Base-by-base conservation (phyloP, 1,140 invertebrate genomes). In the Solenopsis fugax region DNA sequence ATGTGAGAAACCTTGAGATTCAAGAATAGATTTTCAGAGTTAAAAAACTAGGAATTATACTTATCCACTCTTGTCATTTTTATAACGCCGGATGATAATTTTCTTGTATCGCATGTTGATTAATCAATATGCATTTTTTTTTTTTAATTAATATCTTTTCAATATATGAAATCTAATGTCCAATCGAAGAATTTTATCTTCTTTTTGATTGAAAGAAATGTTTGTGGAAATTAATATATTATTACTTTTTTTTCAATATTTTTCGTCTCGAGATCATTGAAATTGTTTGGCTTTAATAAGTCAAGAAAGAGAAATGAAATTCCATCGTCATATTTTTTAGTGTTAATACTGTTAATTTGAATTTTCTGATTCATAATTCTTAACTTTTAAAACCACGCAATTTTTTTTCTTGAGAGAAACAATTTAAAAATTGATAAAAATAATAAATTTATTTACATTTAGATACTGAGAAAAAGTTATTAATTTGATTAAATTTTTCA, bases 211-310 rank as follows among this genome's bases (percentile, higher is more conserved):
- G 4, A 18, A 13, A 21, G 45, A 67, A 29, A 41, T 60, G 29
- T 67, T 67, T 21, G 45, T 45, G 5, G n/a, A 67, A 67, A 67
- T 67, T 45, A 67, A 67, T 67, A 41, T 67, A n/a, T 21, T 65
- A 4, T 41, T n/a, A 21, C 21, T 65, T 21, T 67, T 21, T 41
- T 21, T 21, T 3, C 12, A 41, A 21, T 67, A 41, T 21, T 67
- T 67, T 41, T 12, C 0, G 0, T 41, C 9, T 41, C 13, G 10
- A 65, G 18, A 37, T 10, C 6, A 64, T 6, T 34, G 16, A 16
- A n/a, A 21, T n/a, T n/a, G n/a, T n/a, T n/a, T 41, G 62, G 37
- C 9, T 65, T 41, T 41, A 41, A 67, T 41, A 67, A n/a, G n/a
- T n/a, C n/a, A n/a, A 41, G 9, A 21, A 41, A 21, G 16, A 41